A percentile compares a stretch with the other conserved stretches of the same genome.
Evolutionary conservation across 2,113 vertebrate genomes (phyloP).

Genomic region (Pachycephala philippinensis): DNA sequence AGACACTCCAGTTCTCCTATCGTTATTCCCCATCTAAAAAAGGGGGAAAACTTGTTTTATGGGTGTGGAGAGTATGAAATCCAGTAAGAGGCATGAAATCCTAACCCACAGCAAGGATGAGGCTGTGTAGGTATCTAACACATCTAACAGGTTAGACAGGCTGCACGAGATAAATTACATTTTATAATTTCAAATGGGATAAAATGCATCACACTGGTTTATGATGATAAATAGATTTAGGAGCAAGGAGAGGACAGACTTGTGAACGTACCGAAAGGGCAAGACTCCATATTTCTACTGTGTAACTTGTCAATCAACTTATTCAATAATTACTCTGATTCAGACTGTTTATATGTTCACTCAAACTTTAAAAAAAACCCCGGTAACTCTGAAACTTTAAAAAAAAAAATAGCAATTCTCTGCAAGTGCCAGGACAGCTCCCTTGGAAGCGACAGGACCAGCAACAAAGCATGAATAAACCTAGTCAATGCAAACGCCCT

Average conservation of each 20-base stretch:
- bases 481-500: background rate
- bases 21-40: background rate
- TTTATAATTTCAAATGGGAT: background rate
- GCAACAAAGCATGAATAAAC: slow-evolving; percentile 27
- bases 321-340: background rate
- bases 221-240: background rate
- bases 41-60: background rate
- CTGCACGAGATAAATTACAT: background rate
- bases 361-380: background rate
- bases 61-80: background rate
- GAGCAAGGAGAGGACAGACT: background rate
- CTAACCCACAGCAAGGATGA: background rate
- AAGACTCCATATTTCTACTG: background rate
- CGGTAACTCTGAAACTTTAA: background rate
- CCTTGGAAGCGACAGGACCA: background rate
- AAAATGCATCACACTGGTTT: background rate
- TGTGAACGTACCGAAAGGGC: background rate
- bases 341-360: background rate
- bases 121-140: background rate
- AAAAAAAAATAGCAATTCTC: background rate
- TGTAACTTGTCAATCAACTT: background rate
- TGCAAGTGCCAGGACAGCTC: background rate
- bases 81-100: background rate
- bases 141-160: background rate
- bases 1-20: background rate